Conservation (phyloP, 2,113 vertebrate species). For the Malurus alboscapulatus region DNA sequence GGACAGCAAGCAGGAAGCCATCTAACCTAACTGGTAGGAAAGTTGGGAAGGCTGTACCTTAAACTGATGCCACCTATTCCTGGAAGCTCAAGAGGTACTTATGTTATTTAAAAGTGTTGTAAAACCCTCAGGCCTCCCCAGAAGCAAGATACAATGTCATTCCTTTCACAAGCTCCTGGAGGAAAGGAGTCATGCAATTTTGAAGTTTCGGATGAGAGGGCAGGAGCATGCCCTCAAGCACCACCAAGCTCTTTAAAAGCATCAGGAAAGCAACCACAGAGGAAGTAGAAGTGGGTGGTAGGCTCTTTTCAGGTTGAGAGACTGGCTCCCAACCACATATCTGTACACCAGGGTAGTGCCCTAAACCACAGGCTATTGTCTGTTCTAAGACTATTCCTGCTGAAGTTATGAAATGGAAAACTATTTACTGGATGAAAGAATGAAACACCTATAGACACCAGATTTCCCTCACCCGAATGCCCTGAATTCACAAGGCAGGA, state of each 20-base stretch:
- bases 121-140: background rate
- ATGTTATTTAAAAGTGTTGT: background rate
- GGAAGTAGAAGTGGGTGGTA: background rate
- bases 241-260: background rate
- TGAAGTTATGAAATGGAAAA: background rate
- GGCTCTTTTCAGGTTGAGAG: background rate
- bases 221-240: background rate
- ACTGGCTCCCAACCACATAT: background rate
- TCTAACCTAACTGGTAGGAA: background rate
- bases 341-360: background rate
- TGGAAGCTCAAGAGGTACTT: background rate
- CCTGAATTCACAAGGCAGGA: background rate
- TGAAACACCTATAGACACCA: background rate
- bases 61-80: background rate
- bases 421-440: slow-evolving; percentile 10
- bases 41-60: background rate
- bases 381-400: background rate
- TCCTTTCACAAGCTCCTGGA: slow-evolving; percentile 5
- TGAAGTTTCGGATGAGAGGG: background rate
- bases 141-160: background rate
- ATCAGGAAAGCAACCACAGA: background rate
- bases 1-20: background rate
- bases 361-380: background rate
- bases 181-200: background rate
- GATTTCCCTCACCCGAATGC: background rate